Evolutionary conservation across 2,797 vertebrate genomes (phyloP).

Genomic region (Paratrypauchen microcephalus): DNA sequence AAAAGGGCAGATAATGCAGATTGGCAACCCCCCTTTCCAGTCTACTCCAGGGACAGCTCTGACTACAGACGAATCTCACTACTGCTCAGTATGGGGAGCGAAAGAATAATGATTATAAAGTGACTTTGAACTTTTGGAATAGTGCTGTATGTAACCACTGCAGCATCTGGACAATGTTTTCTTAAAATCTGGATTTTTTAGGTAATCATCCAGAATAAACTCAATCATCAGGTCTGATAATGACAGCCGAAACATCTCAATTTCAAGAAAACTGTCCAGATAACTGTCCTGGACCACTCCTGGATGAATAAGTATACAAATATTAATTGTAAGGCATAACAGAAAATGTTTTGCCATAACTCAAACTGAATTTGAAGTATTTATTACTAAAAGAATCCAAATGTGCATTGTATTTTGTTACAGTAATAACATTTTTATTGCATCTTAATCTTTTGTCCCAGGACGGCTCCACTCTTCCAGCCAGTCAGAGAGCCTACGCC

Average conservation of each 20-base stretch:
- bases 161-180: neutral
- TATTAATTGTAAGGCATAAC: no score
- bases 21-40: neutral
- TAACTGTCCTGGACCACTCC: neutral
- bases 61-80: neutral
- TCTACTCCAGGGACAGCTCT: neutral
- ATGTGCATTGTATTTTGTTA: neutral
- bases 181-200: neutral
- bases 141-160: neutral
- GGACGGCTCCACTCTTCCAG: slow-evolving; percentile 91
- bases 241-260: no score
- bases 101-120: neutral
- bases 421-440: neutral
- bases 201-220: neutral
- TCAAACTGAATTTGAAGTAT: no score
- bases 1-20: neutral
- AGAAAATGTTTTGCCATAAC: no score
- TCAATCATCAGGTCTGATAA: no score
- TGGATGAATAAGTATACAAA: neutral
- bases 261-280: no score
- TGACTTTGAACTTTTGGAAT: neutral
- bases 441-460: slow-evolving; percentile 37
- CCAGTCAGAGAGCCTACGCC: slow-evolving; percentile 92
- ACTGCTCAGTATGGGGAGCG: no score
- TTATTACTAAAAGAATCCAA: no score